A percentile compares a stretch with the other conserved stretches of the same genome.
Evolutionary conservation across 2,888 invertebrate genomes (phyloP).

Genomic region (Microctonus hyperodae): DNA sequence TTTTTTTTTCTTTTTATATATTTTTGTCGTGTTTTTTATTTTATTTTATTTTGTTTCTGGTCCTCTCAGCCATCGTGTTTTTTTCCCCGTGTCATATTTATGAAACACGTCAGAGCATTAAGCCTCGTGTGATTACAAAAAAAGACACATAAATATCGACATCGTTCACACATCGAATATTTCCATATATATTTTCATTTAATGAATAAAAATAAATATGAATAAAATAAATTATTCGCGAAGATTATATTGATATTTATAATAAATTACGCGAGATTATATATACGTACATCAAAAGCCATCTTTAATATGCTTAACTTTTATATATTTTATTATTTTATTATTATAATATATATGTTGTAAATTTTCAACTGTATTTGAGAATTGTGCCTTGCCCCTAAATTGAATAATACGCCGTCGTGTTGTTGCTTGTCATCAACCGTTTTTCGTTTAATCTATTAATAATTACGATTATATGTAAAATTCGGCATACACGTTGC

Average conservation of each 20-base stretch:
- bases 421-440: conserved; percentile 8
- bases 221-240: not conserved
- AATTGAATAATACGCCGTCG: conserved; percentile 3
- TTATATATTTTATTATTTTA: not conserved
- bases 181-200: not conserved
- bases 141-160: not conserved
- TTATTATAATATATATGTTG: conserved; percentile 18
- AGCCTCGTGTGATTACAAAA: not conserved
- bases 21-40: conserved; percentile 22
- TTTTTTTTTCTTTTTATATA: conserved; percentile 13
- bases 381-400: conserved; percentile 27
- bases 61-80: not conserved
- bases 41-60: not conserved
- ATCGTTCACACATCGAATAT: not conserved
- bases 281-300: not conserved
- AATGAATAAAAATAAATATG: not conserved
- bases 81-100: conserved; percentile 17
- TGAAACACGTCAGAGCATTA: conserved; percentile 17
- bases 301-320: not conserved
- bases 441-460: conserved; percentile 2
- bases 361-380: conserved; percentile 20
- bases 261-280: not conserved
- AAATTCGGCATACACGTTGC: not conserved
- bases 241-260: not conserved
- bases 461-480: not conserved